Base-by-base conservation (phyloP, 2,797 vertebrate species). In the Gephyroberyx darwinii region DNA sequence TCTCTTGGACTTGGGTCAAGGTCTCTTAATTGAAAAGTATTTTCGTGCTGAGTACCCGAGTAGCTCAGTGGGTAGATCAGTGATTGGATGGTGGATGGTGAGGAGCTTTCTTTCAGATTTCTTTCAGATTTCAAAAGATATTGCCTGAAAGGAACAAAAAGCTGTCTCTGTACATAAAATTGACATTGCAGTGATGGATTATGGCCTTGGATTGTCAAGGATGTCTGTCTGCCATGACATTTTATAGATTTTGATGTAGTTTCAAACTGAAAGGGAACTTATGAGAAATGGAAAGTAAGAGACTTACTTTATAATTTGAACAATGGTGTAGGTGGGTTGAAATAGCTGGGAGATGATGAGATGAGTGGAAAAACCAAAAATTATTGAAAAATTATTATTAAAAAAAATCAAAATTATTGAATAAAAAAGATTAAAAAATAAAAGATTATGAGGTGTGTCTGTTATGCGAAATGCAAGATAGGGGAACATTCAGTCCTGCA, bases 201-300 rank as follows among this genome's bases (percentile, higher is more conserved):
- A 69, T 63, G 55, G 82, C 76, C 58, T 80, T 76, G 59, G n/a
- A 81, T 48, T 84, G 81, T 72, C 81, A 84, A 73, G 74, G 54
- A 20, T 4, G 75, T 74, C 77, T 65, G 65, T 84, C 80, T 74
- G 13, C 33, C 26, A 22, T 81, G 62, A 67, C 69, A 55, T 81
- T 80, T 35, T 10, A 16, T 17, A 16, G 22, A 33, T 55, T 17
- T 80, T 77, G 76, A 89, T 75, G 81, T 64, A 78, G 51, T 52
- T 22, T 26, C 51, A 79, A 70, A 74, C 48, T 54, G 53, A 75
- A 82, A 82, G 75, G 61, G 58, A 80, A 76, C 45, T 60, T 12
- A 58, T 22, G 6, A 82, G 68, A 35, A 82, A 65, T 62, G 80
- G 68, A 84, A 86, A 65, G 74, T 84, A 62, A 84, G 48, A 57